phyloP scores from a whole-genome alignment of 2,888 invertebrate species.

The Dorcus hopei region DNA sequence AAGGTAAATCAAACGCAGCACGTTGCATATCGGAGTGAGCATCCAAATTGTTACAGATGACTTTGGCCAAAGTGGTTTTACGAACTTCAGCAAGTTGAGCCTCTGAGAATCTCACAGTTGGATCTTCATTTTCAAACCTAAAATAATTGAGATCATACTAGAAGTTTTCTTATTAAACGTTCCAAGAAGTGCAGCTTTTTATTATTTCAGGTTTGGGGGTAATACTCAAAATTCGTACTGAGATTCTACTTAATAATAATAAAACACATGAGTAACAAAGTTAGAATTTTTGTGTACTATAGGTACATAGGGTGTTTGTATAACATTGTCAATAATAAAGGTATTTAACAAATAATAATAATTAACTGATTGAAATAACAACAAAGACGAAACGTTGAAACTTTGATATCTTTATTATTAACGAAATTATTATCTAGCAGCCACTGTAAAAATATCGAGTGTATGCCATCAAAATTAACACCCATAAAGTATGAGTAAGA shows the following conservation, averaged over 20 bases:
- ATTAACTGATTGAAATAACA: too few species aligned
- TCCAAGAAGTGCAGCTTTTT: neutral
- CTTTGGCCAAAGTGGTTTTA: conserved; percentile 78
- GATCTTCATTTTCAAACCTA: conserved; percentile 80
- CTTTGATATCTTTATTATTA: too few species aligned
- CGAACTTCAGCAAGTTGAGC: conserved; percentile 85
- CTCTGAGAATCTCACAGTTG: conserved; percentile 76
- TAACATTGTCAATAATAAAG: neutral
- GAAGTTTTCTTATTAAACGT: conserved; percentile 8
- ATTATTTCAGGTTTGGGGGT: too few species aligned
- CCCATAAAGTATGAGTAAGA: neutral
- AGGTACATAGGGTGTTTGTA: neutral
- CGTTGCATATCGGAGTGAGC: conserved; percentile 81
- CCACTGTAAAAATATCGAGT: too few species aligned
- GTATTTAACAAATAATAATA: too few species aligned
- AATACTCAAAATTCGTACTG: too few species aligned
- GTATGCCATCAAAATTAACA: too few species aligned
- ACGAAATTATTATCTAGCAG: too few species aligned
- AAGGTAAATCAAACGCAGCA: conserved; percentile 86
- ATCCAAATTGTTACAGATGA: conserved; percentile 89
- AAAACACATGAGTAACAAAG: too few species aligned
- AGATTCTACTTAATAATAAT: too few species aligned
- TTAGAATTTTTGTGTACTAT: too few species aligned
- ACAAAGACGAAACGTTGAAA: too few species aligned
- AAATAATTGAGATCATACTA: neutral